Evolutionary conservation across 2,888 invertebrate species (phyloP).

Genomic region (Trisateles emortualis): DNA sequence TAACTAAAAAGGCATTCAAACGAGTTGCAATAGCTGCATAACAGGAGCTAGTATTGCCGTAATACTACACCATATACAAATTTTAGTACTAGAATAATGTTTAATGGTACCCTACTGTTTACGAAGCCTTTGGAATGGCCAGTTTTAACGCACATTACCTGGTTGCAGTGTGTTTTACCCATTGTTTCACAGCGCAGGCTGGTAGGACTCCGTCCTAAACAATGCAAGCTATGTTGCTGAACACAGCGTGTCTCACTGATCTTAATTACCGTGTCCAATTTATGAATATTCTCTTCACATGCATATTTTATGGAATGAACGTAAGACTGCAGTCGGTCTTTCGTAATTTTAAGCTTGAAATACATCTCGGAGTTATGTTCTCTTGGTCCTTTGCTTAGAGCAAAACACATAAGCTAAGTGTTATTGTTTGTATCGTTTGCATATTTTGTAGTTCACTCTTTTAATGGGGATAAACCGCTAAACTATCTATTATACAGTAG

Average conservation of each 20-base stretch:
- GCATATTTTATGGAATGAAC: slow-evolving; percentile 50
- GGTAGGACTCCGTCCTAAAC: slow-evolving; percentile 42
- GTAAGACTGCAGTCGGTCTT: slow-evolving; percentile 39
- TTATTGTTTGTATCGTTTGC: no score
- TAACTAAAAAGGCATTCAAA: slow-evolving; percentile 8
- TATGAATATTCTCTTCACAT: slow-evolving; percentile 62
- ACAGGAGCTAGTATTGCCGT: slow-evolving; percentile 7
- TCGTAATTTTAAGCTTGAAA: slow-evolving; percentile 37
- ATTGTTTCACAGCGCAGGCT: slow-evolving; percentile 47
- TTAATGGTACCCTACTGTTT: slow-evolving; percentile 30
- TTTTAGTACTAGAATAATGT: slow-evolving; percentile 23
- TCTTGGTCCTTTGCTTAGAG: not conserved
- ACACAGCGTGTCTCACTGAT: slow-evolving; percentile 42
- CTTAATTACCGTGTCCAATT: slow-evolving; percentile 52
- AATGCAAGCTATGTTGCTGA: slow-evolving; percentile 51
- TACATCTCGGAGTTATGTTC: not conserved
- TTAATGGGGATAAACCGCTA: no score
- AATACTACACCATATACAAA: slow-evolving; percentile 20
- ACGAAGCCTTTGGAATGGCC: slow-evolving; percentile 35
- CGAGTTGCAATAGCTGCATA: slow-evolving; percentile 3
- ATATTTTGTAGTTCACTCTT: no score
- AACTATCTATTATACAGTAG: no score
- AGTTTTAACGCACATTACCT: slow-evolving; percentile 38
- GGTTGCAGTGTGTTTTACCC: slow-evolving; percentile 29
- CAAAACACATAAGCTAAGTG: no score